phyloP scores from a whole-genome alignment of 2,797 vertebrate species.

The Coracias cyanogaster region DNA sequence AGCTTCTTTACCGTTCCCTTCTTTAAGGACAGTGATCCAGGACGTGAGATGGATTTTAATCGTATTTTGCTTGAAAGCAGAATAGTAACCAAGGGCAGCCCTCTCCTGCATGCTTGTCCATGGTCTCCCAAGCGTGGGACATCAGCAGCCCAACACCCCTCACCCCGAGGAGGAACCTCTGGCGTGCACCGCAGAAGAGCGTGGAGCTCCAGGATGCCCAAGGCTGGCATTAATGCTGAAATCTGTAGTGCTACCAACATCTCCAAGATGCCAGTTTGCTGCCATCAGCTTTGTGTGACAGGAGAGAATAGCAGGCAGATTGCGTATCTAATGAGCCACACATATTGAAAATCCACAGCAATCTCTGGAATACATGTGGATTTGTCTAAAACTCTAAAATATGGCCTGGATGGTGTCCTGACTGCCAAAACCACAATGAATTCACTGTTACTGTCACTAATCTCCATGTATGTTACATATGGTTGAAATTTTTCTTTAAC shows the following conservation, averaged over 20 bases:
- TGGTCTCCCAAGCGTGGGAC: neutral
- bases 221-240: constrained; percentile 73
- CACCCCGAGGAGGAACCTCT: rapidly evolving
- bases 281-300: constrained; percentile 72
- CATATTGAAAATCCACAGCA: constrained; percentile 58
- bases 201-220: constrained; percentile 65
- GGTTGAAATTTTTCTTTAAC: constrained; percentile 71
- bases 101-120: neutral
- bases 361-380: constrained; percentile 68
- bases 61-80: neutral
- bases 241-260: constrained; percentile 70
- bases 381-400: constrained; percentile 71
- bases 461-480: constrained; percentile 67
- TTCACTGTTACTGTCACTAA: constrained; percentile 65
- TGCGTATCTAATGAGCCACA: constrained; percentile 69
- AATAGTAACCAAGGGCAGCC: neutral
- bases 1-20: neutral
- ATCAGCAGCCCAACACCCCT: neutral
- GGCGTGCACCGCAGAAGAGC: rapidly evolving
- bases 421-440: constrained; percentile 71
- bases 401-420: constrained; percentile 57
- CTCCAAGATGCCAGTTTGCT: constrained; percentile 74
- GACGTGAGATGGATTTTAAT: neutral
- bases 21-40: neutral
- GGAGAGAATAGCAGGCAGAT: constrained; percentile 68